Conservation (phyloP, 2,797 vertebrate genomes). For the Loris lydekkerianus region DNA sequence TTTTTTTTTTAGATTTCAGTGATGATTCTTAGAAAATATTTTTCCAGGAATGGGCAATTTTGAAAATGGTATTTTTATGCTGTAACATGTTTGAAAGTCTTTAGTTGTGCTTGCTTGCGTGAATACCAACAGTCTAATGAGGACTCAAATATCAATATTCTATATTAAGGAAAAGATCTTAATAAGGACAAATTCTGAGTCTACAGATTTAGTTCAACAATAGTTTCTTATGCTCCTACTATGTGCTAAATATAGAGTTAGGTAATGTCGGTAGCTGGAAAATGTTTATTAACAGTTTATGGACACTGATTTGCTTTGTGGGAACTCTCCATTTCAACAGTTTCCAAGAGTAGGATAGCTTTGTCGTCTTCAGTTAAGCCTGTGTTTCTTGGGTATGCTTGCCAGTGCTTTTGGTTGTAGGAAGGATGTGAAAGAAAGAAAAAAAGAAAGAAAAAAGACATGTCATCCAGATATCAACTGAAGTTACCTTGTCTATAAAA, state of each 20-base stretch:
- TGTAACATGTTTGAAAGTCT: conserved; percentile 10
- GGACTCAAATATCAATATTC: not conserved
- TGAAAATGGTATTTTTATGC: conserved; percentile 59
- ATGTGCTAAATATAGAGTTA: not conserved
- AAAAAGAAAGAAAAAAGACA: not conserved
- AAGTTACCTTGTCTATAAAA: not conserved
- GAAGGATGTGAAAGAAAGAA: not conserved
- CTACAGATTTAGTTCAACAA: not conserved
- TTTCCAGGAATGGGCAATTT: conserved; percentile 59
- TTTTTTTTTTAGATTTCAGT: not conserved
- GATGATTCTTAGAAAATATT: conserved; percentile 47
- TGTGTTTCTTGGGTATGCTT: conserved; percentile 32
- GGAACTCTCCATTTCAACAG: not conserved
- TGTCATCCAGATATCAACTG: not conserved
- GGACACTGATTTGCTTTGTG: not conserved
- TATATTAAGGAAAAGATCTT: not conserved
- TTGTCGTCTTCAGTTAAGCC: not conserved
- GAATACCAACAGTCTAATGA: not conserved
- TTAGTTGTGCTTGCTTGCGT: not conserved
- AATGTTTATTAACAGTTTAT: conserved; percentile 1
- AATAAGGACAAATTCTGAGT: not conserved
- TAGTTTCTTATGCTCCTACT: not conserved
- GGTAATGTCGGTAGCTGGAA: not conserved
- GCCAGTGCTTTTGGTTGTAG: not conserved
- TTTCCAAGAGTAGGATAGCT: not conserved